Evolutionary conservation across 2,888 invertebrate genomes (phyloP).

Genomic region (Drosophila demipolita): DNA sequence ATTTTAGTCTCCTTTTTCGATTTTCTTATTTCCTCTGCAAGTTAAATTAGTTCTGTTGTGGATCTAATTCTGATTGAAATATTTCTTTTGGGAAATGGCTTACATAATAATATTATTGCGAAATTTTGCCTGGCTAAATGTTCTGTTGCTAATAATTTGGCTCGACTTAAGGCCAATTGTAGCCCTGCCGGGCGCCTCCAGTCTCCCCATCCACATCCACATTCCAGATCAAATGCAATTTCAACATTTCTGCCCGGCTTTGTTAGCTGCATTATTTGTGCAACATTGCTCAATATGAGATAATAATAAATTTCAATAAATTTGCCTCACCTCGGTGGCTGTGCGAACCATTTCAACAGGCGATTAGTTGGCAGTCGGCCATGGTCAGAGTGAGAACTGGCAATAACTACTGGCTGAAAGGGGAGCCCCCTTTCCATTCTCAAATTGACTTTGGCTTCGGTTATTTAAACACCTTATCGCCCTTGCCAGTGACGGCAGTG

Average conservation of each 20-base stretch:
- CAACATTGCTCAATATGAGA: constrained; percentile 76
- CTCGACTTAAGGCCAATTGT: too few species aligned
- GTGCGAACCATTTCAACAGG: constrained; percentile 72
- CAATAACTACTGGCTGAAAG: constrained; percentile 14
- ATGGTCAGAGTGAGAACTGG: constrained; percentile 1
- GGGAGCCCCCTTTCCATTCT: background rate
- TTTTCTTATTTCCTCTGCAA: too few species aligned
- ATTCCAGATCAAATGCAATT: background rate
- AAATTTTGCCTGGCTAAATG: too few species aligned
- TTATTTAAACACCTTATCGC: background rate
- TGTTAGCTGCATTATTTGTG: constrained; percentile 69
- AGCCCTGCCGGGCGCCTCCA: too few species aligned
- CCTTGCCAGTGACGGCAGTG: constrained; percentile 4
- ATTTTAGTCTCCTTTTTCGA: too few species aligned
- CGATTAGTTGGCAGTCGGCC: constrained; percentile 72
- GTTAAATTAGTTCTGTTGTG: too few species aligned
- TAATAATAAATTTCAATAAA: constrained; percentile 81
- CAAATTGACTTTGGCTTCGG: background rate
- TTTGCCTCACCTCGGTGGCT: constrained; percentile 63
- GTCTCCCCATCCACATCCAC: too few species aligned
- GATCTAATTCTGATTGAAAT: too few species aligned
- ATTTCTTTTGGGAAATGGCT: too few species aligned
- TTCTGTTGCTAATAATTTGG: too few species aligned
- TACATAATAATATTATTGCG: too few species aligned
- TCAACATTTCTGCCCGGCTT: constrained; percentile 31